Evolutionary conservation across 2,113 vertebrate genomes (phyloP).

Genomic region (Columba livia): DNA sequence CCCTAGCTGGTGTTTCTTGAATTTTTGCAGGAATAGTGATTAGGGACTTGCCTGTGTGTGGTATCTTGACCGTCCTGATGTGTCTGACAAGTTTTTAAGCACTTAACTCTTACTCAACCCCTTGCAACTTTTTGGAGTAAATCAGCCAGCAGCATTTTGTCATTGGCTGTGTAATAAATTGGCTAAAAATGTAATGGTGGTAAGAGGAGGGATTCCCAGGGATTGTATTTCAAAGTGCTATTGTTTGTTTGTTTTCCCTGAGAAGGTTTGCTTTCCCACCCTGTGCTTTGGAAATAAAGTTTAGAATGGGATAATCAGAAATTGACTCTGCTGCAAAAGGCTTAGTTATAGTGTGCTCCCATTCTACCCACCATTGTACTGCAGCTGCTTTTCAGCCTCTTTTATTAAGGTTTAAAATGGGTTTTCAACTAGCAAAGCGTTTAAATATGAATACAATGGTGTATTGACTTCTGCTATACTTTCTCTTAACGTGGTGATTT

Average conservation of each 20-base stretch:
- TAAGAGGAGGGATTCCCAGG: background rate
- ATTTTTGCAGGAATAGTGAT: background rate
- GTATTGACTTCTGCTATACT: background rate
- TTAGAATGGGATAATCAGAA: background rate
- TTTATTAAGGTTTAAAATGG: background rate
- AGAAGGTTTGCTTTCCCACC: background rate
- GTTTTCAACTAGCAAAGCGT: background rate
- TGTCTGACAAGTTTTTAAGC: background rate
- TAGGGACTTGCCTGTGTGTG: fast-evolving
- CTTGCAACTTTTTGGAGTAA: background rate
- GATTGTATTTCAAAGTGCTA: background rate
- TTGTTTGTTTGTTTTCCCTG: background rate
- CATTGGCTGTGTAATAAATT: background rate
- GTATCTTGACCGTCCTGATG: background rate
- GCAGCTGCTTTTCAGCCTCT: background rate
- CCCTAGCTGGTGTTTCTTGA: background rate
- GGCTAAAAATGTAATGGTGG: background rate
- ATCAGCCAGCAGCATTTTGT: background rate
- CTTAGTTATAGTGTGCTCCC: background rate
- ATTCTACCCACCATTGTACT: background rate
- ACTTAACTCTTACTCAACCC: background rate
- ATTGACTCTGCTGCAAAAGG: background rate
- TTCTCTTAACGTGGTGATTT: background rate
- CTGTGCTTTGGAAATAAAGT: background rate
- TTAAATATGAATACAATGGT: background rate